Evolutionary conservation across 2,113 vertebrate species (phyloP), one percentile per base, ranked within the genome.

Genomic region (Odontophorus gujanensis): DNA sequence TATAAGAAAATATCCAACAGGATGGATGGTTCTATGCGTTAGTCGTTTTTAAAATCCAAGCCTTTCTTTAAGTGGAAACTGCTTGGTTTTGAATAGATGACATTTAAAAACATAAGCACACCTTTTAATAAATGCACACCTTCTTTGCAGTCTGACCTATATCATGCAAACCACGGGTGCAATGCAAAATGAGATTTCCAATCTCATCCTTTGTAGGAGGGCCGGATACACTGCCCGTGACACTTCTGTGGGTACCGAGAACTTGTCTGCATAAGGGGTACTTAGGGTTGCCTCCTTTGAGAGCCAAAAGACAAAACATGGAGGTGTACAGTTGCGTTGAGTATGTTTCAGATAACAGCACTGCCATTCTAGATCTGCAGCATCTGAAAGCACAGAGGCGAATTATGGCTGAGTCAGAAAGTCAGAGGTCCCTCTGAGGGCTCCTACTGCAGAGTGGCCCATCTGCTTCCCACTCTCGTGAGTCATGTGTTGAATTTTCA

Each of bases 21-120:
- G 8, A n/a, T 75, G 53, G 7, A 19, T 34, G n/a, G 25, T 18
- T 15, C 2, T 12, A 9, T 48, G 20, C 7, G 67, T 59, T 57
- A 42, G 21, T 43, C 22, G 12, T 50, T 84, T 74, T 65, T 36
- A 59, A 45, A 45, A 47, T 58, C 10, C 13, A 68, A 51, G 36
- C 11, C 32, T 14, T 65, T 47, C 34, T 2, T 0, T 20, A 32
- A 69, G 32, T 65, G 34, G 40, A 50, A 93, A 51, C 1, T 2
- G 42, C 1, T 28, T 40, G 19, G 4, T 51, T 72, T 58, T 22
- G 9, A 77, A 25, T 7, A 73, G 57, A 3, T 4, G 51, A 2
- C 45, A 53, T 15, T 7, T 8, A 13, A 14, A 38, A 59, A 2
- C 4, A 14, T 5, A 32, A 2, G 17, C 42, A n/a, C 1, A 3